Evolutionary conservation across 2,797 vertebrate species (phyloP).

Genomic region (Gallirallus australis): DNA sequence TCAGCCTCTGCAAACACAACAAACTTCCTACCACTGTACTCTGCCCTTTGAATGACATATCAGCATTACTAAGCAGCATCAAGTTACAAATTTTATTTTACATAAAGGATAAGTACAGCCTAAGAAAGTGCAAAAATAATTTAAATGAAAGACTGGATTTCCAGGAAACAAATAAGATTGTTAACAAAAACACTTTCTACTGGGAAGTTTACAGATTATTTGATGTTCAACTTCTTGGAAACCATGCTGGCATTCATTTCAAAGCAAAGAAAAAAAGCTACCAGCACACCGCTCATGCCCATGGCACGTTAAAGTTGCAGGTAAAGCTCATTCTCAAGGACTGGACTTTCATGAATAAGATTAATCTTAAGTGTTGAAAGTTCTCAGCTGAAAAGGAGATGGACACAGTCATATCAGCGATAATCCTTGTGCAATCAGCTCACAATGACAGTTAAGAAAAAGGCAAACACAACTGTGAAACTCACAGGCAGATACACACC

Average conservation of each 20-base stretch:
- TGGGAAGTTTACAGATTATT: neutral
- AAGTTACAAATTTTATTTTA: neutral
- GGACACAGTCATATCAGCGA: neutral
- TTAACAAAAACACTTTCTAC: neutral
- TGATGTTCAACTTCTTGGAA: neutral
- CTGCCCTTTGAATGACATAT: neutral
- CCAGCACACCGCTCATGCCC: neutral
- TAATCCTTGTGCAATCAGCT: neutral
- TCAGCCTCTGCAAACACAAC: neutral
- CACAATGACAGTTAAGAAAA: neutral
- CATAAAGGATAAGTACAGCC: accelerated
- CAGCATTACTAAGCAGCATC: neutral
- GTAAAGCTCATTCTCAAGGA: neutral
- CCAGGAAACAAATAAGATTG: neutral
- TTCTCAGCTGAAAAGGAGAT: neutral
- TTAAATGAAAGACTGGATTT: neutral
- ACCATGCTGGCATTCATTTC: neutral
- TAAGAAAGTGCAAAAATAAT: neutral
- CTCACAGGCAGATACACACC: neutral
- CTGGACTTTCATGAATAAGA: neutral
- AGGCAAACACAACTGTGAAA: neutral
- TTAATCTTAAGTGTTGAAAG: neutral
- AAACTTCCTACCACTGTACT: neutral
- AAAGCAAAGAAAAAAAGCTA: neutral
- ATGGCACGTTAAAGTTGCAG: neutral